These are phyloP conservation scores for Diabrotica balteata DNA, from an alignment of 2,888 invertebrate species.

Conservation along the genomic window DNA sequence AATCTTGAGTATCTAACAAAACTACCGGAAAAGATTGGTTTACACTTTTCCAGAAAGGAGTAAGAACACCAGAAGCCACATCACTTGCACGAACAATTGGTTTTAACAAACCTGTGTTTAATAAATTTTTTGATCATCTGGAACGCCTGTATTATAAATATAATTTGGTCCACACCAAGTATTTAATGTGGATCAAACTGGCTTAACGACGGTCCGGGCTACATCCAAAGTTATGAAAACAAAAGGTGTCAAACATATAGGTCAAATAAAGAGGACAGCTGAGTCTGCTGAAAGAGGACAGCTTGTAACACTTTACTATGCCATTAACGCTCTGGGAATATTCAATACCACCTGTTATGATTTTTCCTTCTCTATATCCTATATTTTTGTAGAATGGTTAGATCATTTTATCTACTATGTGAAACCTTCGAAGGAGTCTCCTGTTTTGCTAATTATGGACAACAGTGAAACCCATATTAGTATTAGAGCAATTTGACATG, in stretches of 20 bases:
- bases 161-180: not conserved
- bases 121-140: too few relatives aligned
- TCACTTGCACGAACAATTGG: too few relatives aligned
- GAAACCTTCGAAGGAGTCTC: not conserved
- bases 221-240: slow-evolving; percentile 15
- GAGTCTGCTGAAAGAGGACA: slow-evolving; percentile 10
- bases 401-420: too few relatives aligned
- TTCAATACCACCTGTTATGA: slow-evolving; percentile 25
- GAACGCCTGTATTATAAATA: too few relatives aligned
- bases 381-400: not conserved
- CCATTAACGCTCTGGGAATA: slow-evolving; percentile 15
- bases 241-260: slow-evolving; percentile 20
- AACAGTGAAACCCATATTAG: too few relatives aligned
- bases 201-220: slow-evolving; percentile 26
- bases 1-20: too few relatives aligned
- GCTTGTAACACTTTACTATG: slow-evolving; percentile 7
- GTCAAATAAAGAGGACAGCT: slow-evolving; percentile 25
- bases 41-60: too few relatives aligned
- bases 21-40: too few relatives aligned
- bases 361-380: not conserved
- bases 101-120: too few relatives aligned
- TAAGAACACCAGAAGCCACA: too few relatives aligned
- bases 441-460: too few relatives aligned
- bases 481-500: too few relatives aligned
- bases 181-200: slow-evolving; percentile 27